These are phyloP conservation scores for Nymphalis c-album DNA, from an alignment of 2,888 invertebrate genomes.

Conservation along the genomic window DNA sequence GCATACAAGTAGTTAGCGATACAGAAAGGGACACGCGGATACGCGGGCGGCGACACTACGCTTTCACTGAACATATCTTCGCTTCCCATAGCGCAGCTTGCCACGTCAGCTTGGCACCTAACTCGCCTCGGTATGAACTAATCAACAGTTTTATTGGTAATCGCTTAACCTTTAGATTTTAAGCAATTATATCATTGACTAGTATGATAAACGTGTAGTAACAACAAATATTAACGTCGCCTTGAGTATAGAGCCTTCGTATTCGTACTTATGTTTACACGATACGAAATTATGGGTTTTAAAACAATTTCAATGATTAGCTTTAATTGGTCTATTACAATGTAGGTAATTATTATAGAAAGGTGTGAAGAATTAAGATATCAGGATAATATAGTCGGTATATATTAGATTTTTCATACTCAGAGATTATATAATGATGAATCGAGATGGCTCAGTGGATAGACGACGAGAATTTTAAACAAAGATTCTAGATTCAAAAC, in stretches of 20 bases:
- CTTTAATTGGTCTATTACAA: neutral
- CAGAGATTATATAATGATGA: no score
- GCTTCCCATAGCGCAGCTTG: neutral
- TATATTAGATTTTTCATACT: no score
- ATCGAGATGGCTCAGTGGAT: no score
- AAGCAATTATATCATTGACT: slow-evolving; percentile 34
- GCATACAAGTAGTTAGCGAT: no score
- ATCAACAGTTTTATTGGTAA: slow-evolving; percentile 32
- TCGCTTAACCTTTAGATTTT: slow-evolving; percentile 36
- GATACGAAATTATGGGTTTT: neutral
- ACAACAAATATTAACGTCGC: slow-evolving; percentile 23
- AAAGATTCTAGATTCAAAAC: no score
- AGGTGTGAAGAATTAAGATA: no score
- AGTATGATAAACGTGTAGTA: slow-evolving; percentile 20
- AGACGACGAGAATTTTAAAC: no score
- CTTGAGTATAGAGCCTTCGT: slow-evolving; percentile 18
- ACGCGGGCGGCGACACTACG: no score
- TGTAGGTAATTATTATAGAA: no score
- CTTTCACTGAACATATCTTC: neutral
- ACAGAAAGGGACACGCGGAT: no score
- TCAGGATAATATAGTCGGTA: no score
- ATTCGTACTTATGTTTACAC: slow-evolving; percentile 1
- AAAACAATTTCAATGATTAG: slow-evolving; percentile 1
- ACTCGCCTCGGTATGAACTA: slow-evolving; percentile 20
- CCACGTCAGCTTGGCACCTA: neutral